Percentiles rank a stretch among this genome's conserved stretches.
Conservation (phyloP, 2,797 vertebrate species). For the Chanos chanos region DNA sequence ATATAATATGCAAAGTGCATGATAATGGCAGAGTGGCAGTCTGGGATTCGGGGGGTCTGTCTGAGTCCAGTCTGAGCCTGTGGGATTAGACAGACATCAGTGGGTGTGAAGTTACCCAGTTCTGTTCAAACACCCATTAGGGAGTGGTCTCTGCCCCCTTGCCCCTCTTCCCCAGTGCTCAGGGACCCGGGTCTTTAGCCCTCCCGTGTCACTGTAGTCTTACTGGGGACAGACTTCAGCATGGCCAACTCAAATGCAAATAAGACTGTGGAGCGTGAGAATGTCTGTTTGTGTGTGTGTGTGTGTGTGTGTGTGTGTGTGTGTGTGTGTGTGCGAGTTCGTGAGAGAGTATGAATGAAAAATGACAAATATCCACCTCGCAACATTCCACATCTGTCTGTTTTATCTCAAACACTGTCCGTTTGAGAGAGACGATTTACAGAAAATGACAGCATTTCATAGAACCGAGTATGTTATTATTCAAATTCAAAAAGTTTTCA, state of each 20-base stretch:
- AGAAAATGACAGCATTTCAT: no score
- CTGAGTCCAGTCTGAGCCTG: conserved; percentile 39
- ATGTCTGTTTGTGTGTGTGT: conserved; percentile 5
- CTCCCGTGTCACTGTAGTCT: conserved; percentile 35
- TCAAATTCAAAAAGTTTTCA: no score
- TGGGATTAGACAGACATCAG: conserved; percentile 24
- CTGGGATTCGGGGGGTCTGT: conserved; percentile 24
- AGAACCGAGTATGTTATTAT: no score
- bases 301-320: conserved; percentile 1
- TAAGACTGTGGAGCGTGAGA: conserved; percentile 29
- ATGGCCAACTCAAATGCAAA: conserved; percentile 64
- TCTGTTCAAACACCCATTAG: conserved; percentile 55
- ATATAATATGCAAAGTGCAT: no score
- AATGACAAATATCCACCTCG: no score
- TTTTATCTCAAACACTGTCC: no score
- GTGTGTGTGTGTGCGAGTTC: no score
- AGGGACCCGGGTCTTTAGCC: no score
- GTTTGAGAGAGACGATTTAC: no score
- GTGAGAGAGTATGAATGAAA: no score
- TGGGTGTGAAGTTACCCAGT: conserved; percentile 48
- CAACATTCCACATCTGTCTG: no score
- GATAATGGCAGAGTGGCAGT: neutral
- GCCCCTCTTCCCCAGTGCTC: conserved; percentile 34
- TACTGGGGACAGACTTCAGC: conserved; percentile 21
- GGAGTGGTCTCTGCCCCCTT: conserved; percentile 50